A percentile compares a stretch with the other conserved stretches of the same genome.
Evolutionary conservation across 2,797 vertebrate species (phyloP).

Genomic region (Hoplostethus atlanticus): DNA sequence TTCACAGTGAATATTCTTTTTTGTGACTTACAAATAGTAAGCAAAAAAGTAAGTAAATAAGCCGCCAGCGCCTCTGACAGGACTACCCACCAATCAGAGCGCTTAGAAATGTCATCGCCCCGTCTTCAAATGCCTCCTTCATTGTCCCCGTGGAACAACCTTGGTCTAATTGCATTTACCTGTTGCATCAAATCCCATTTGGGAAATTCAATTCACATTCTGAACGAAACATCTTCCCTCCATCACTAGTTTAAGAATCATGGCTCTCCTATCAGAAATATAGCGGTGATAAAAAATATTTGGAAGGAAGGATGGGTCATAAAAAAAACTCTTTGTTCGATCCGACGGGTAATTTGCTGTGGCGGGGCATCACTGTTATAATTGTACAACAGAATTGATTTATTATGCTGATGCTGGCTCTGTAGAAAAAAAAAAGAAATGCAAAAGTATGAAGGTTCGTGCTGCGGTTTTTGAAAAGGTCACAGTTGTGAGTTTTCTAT

Average conservation of each 20-base stretch:
- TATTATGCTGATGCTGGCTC: background rate
- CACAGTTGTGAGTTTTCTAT: slow-evolving; percentile 22
- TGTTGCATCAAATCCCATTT: slow-evolving; percentile 68
- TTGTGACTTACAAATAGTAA: no score
- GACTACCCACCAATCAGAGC: background rate
- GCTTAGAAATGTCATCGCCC: slow-evolving; percentile 40
- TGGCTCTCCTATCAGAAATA: background rate
- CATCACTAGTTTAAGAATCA: slow-evolving; percentile 18
- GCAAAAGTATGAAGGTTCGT: slow-evolving; percentile 4
- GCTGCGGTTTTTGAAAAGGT: slow-evolving; percentile 28
- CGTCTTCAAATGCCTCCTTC: slow-evolving; percentile 33
- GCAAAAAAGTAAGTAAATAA: no score
- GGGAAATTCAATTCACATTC: slow-evolving; percentile 49
- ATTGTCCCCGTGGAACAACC: slow-evolving; percentile 43
- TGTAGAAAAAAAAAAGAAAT: background rate
- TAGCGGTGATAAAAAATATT: slow-evolving; percentile 7
- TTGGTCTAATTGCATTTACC: slow-evolving; percentile 75
- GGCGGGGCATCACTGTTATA: slow-evolving; percentile 5
- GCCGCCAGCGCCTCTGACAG: background rate
- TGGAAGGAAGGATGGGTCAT: background rate
- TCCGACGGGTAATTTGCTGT: slow-evolving; percentile 5
- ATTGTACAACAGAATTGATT: slow-evolving; percentile 15
- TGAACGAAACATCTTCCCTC: slow-evolving; percentile 48
- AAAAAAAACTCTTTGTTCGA: background rate
- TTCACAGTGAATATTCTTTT: background rate